phyloP scores from a whole-genome alignment of 2,797 vertebrate species.

The Acrossocheilus wenchowensis region DNA sequence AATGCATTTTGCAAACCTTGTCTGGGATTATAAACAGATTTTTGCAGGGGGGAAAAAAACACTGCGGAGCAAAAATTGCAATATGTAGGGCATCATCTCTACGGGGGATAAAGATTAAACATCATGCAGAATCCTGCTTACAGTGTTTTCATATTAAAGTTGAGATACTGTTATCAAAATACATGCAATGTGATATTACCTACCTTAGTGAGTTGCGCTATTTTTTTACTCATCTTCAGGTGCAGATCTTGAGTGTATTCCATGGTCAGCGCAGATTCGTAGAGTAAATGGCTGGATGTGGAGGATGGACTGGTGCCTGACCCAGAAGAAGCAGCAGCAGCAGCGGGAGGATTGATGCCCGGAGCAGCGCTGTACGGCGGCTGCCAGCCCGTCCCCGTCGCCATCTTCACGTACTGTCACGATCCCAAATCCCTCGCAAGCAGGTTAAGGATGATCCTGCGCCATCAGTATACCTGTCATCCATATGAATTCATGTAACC shows the following conservation, averaged over 20 bases:
- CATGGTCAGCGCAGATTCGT: conserved; percentile 72
- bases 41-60: background rate
- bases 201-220: conserved; percentile 83
- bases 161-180: background rate
- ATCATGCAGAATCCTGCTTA: conserved; percentile 3
- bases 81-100: conserved; percentile 37
- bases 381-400: conserved; percentile 63
- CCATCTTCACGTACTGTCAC: conserved; percentile 60
- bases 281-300: conserved; percentile 68
- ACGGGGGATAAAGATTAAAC: conserved; percentile 37
- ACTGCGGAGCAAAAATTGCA: conserved; percentile 15
- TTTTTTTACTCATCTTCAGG: conserved; percentile 84
- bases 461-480: conserved; percentile 41
- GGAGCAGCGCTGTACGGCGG: conserved; percentile 46
- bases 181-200: conserved; percentile 17
- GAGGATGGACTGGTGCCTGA: conserved; percentile 52
- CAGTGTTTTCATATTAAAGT: conserved; percentile 17
- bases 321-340: conserved; percentile 44
- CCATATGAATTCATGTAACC: conserved; percentile 29
- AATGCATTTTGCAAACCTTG: background rate
- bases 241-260: conserved; percentile 81
- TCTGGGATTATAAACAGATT: conserved; percentile 31
- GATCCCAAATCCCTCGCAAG: conserved; percentile 5
- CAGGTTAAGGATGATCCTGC: conserved; percentile 26
- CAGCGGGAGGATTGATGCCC: conserved; percentile 31